Conservation (phyloP, 2,113 vertebrate species). For the Stigmatopora nigra region DNA sequence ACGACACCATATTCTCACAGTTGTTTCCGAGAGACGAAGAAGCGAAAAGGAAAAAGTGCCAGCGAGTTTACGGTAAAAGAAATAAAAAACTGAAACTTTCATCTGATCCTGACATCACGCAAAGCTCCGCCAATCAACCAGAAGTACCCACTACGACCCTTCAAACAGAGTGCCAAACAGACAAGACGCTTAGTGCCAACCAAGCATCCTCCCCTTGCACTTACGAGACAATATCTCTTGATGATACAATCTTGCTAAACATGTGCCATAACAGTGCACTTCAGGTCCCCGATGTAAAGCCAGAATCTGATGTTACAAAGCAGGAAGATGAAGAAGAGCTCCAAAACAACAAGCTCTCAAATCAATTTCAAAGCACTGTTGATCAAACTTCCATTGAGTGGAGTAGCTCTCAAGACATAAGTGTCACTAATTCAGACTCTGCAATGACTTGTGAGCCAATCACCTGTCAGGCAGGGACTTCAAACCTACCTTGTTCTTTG, state of each 20-base stretch:
- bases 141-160: constrained; percentile 54
- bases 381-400: constrained; percentile 57
- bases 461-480: constrained; percentile 55
- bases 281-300: constrained; percentile 44
- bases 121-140: constrained; percentile 34
- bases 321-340: constrained; percentile 21
- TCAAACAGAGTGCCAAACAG: constrained; percentile 60
- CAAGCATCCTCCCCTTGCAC: constrained; percentile 68
- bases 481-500: constrained; percentile 29
- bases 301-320: constrained; percentile 16
- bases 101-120: constrained; percentile 6
- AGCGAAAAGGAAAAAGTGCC: constrained; percentile 78
- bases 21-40: constrained; percentile 81
- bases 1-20: constrained; percentile 81
- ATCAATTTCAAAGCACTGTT: constrained; percentile 56
- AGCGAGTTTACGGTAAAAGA: constrained; percentile 82
- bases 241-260: constrained; percentile 77
- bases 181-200: constrained; percentile 63
- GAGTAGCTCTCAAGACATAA: constrained; percentile 61
- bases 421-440: constrained; percentile 38
- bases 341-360: constrained; percentile 48
- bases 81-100: constrained; percentile 71
- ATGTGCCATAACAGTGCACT: constrained; percentile 73
- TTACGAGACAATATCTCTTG: constrained; percentile 76
- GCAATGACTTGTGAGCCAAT: constrained; percentile 46